Evolutionary conservation across 2,888 invertebrate genomes (phyloP).

Genomic region (Lottia gigantea): DNA sequence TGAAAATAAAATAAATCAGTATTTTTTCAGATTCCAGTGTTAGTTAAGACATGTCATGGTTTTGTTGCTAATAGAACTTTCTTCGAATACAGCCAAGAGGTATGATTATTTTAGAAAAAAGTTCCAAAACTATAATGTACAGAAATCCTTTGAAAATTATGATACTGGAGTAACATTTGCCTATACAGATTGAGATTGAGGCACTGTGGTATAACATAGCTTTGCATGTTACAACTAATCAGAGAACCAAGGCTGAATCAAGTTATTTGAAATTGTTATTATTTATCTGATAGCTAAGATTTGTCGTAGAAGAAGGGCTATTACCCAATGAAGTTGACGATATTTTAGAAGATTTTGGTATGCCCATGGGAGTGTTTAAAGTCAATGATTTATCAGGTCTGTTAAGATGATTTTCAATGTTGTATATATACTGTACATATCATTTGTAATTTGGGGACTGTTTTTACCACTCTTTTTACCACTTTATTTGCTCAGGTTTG

Average conservation of each 20-base stretch:
- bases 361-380: constrained; percentile 57
- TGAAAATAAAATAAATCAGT: too few relatives aligned
- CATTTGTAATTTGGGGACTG: too few relatives aligned
- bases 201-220: too few relatives aligned
- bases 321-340: constrained; percentile 49
- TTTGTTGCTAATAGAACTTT: constrained; percentile 63
- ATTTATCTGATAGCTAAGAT: constrained; percentile 42
- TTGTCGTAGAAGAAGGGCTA: constrained; percentile 59
- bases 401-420: neutral
- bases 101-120: constrained; percentile 29
- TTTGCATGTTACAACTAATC: too few relatives aligned
- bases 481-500: too few relatives aligned
- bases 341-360: constrained; percentile 57
- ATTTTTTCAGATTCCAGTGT: constrained; percentile 51
- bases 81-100: constrained; percentile 43
- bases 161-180: too few relatives aligned
- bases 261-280: neutral
- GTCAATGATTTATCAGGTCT: constrained; percentile 57
- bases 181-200: neutral
- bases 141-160: too few relatives aligned
- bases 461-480: too few relatives aligned
- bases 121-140: too few relatives aligned
- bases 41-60: constrained; percentile 58
- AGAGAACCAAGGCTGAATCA: too few relatives aligned
- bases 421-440: too few relatives aligned